Percentiles rank a stretch among this genome's conserved stretches.
Conservation (phyloP, 1,140 invertebrate species). For the Lysiphlebus fabarum region DNA sequence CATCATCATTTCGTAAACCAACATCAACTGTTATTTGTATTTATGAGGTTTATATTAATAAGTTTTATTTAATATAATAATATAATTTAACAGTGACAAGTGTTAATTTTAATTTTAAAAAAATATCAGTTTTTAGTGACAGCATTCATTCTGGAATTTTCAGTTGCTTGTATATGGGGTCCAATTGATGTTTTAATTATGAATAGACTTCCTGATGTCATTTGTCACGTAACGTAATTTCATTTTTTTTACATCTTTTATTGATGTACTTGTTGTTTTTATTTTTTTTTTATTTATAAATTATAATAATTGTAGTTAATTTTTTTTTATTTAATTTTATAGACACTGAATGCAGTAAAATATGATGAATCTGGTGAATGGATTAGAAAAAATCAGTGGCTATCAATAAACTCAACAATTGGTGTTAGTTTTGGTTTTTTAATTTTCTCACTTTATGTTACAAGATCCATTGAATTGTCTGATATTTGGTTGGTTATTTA, state of each 20-base stretch:
- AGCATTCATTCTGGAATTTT: constrained; percentile 41
- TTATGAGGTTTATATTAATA: constrained; percentile 35
- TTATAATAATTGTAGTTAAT: background rate
- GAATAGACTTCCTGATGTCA: constrained; percentile 27
- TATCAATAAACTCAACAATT: constrained; percentile 28
- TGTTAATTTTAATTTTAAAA: constrained; percentile 2
- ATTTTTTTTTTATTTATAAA: background rate
- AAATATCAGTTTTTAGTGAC: constrained; percentile 38
- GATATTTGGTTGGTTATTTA: constrained; percentile 28
- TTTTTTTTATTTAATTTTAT: too few relatives aligned
- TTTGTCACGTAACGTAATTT: constrained; percentile 35
- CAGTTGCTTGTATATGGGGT: constrained; percentile 37
- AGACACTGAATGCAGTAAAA: constrained; percentile 18
- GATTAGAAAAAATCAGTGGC: constrained; percentile 25
- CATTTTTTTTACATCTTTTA: constrained; percentile 3
- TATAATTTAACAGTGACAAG: background rate
- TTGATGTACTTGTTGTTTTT: background rate
- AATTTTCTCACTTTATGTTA: constrained; percentile 30
- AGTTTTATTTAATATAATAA: background rate
- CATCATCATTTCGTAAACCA: constrained; percentile 31
- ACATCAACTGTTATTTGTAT: constrained; percentile 27
- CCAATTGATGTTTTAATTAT: constrained; percentile 37
- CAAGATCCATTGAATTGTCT: constrained; percentile 32
- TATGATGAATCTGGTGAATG: constrained; percentile 23
- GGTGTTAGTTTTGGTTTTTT: constrained; percentile 30